These are phyloP conservation scores for Aphodius granarius DNA, from an alignment of 2,888 invertebrate genomes.

Conservation along the genomic window DNA sequence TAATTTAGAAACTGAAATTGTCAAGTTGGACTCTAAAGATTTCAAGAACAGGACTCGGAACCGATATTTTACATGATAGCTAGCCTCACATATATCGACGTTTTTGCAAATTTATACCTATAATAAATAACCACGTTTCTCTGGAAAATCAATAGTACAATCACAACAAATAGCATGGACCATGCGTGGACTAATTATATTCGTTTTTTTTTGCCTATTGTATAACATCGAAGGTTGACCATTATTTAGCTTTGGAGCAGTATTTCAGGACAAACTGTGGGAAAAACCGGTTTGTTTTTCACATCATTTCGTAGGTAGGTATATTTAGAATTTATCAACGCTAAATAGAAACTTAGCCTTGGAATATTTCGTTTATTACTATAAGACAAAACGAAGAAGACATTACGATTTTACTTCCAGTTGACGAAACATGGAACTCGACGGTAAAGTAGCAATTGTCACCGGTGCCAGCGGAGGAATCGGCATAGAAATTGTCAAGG, in stretches of 20 bases:
- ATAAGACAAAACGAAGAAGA: too few species aligned
- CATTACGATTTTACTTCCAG: too few species aligned
- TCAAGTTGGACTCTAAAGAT: too few species aligned
- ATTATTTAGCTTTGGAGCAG: not conserved
- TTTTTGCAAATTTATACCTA: not conserved
- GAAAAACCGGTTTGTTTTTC: not conserved
- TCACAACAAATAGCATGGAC: not conserved
- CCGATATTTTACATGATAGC: too few species aligned
- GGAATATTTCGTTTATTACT: not conserved
- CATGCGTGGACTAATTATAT: not conserved
- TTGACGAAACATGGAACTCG: not conserved
- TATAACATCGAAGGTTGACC: not conserved
- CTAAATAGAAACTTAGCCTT: not conserved
- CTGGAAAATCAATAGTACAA: not conserved
- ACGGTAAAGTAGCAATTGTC: slow-evolving; percentile 5
- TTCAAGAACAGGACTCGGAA: too few species aligned
- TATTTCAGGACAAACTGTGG: not conserved
- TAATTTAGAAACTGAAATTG: too few species aligned
- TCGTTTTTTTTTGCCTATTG: not conserved
- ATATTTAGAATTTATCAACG: too few species aligned
- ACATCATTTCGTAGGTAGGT: too few species aligned
- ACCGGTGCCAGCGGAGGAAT: slow-evolving; percentile 4
- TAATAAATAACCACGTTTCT: not conserved
- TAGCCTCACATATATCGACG: not conserved
- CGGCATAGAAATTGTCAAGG: not conserved